Conservation (phyloP, 2,113 vertebrate genomes). For the Pungitius pungitius region DNA sequence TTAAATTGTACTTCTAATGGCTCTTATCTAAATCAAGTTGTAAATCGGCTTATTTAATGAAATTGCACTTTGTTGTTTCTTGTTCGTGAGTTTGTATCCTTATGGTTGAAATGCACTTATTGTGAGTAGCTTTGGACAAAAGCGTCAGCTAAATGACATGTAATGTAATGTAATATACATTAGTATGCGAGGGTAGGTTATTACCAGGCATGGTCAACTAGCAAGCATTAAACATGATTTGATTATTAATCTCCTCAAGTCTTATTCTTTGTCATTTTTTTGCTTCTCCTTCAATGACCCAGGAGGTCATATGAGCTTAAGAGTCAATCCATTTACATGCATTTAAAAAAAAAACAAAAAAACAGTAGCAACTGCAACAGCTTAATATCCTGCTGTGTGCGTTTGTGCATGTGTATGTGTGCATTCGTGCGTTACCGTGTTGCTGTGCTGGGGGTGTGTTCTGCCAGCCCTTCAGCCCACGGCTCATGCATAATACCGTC, state of each 20-base stretch:
- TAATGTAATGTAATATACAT: too few species aligned
- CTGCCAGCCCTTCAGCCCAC: constrained; percentile 66
- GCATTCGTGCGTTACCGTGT: constrained; percentile 55
- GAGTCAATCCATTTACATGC: constrained; percentile 41
- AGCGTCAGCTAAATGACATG: too few species aligned
- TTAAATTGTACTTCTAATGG: too few species aligned
- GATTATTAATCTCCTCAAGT: constrained; percentile 56
- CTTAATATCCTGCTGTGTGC: constrained; percentile 53
- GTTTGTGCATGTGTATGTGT: constrained; percentile 44
- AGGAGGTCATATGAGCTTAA: constrained; percentile 41
- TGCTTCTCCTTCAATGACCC: constrained; percentile 52
- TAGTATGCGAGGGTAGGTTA: constrained; percentile 6
- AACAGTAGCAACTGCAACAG: constrained; percentile 47
- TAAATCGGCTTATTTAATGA: too few species aligned
- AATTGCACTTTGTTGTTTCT: too few species aligned
- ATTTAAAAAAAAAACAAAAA: constrained; percentile 22
- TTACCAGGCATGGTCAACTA: constrained; percentile 49
- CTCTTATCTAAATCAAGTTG: too few species aligned
- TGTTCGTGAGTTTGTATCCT: too few species aligned
- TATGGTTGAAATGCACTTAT: too few species aligned
- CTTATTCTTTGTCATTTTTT: constrained; percentile 41
- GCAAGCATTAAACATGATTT: constrained; percentile 47
- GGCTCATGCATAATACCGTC: constrained; percentile 68
- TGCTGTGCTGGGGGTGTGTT: constrained; percentile 69
- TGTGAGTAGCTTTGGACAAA: too few species aligned